Evolutionary conservation across 2,797 vertebrate species (phyloP).

Genomic region (Pelodytes ibericus): DNA sequence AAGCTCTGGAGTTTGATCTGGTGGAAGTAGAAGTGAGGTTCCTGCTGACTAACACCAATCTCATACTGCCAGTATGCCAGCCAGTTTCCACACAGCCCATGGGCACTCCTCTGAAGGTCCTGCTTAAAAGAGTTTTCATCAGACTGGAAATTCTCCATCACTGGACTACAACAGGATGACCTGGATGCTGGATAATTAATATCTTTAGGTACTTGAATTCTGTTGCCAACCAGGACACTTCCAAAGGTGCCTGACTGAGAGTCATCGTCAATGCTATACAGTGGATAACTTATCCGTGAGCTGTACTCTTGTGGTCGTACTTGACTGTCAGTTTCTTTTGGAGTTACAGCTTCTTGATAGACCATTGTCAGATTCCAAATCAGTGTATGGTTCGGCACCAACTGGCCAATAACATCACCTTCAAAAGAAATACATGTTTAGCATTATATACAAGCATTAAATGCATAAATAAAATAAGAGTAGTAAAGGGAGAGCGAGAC

Average conservation of each 20-base stretch:
- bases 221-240: conserved; percentile 91
- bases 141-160: conserved; percentile 71
- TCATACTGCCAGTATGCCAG: conserved; percentile 98
- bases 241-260: conserved; percentile 89
- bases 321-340: conserved; percentile 62
- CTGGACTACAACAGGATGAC: conserved; percentile 68
- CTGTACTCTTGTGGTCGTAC: conserved; percentile 51
- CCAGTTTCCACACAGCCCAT: conserved; percentile 95
- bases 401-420: conserved; percentile 85
- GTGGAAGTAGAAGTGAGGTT: conserved; percentile 94
- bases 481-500: too few species aligned
- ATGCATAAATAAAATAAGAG: too few species aligned
- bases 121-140: conserved; percentile 88
- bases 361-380: conserved; percentile 87
- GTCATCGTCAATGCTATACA: conserved; percentile 72
- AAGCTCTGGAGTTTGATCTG: conserved; percentile 97
- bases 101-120: conserved; percentile 87
- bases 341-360: conserved; percentile 82
- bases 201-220: conserved; percentile 90
- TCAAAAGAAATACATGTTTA: conserved; percentile 30
- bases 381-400: conserved; percentile 87
- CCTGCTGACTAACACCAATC: conserved; percentile 94
- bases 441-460: too few species aligned
- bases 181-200: conserved; percentile 63
- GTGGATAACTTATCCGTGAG: conserved; percentile 54